Conservation (phyloP, 2,888 invertebrate genomes). For the Eremobia ochroleuca region DNA sequence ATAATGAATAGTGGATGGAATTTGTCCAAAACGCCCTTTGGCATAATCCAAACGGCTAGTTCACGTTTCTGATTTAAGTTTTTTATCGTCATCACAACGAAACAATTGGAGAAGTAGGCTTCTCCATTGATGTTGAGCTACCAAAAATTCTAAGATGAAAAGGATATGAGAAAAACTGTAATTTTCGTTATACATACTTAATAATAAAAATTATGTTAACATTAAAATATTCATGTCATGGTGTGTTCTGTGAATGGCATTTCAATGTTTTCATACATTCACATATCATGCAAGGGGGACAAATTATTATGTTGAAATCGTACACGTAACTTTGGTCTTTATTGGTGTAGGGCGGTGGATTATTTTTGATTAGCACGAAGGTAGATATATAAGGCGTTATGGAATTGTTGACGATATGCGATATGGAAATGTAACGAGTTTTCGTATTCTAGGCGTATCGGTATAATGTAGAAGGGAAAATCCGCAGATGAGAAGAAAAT, state of each 20-base stretch:
- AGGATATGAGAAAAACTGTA: not conserved
- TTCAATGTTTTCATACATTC: slow-evolving; percentile 16
- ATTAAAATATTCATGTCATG: slow-evolving; percentile 35
- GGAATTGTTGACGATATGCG: slow-evolving; percentile 5
- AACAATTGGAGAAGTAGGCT: not conserved
- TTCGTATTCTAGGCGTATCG: slow-evolving; percentile 10
- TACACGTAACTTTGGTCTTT: slow-evolving; percentile 20
- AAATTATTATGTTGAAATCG: slow-evolving; percentile 29
- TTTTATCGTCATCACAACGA: not conserved
- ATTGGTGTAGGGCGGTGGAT: not conserved
- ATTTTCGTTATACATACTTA: not conserved
- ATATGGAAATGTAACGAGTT: slow-evolving; percentile 20
- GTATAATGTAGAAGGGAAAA: slow-evolving; percentile 5
- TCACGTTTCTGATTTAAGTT: not conserved
- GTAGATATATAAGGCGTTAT: not conserved
- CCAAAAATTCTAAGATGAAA: not conserved
- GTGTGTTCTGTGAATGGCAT: slow-evolving; percentile 11
- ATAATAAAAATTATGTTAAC: slow-evolving; percentile 16
- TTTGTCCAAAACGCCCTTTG: too few relatives aligned
- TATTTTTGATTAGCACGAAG: slow-evolving; percentile 37
- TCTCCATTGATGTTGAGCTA: not conserved
- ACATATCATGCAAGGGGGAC: not conserved
- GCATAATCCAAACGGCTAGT: not conserved
- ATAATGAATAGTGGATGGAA: too few relatives aligned
- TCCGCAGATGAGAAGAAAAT: slow-evolving; percentile 6